A percentile compares a stretch with the other conserved stretches of the same genome.
phyloP scores from a whole-genome alignment of 2,113 vertebrate species.

The Haemorhous mexicanus region DNA sequence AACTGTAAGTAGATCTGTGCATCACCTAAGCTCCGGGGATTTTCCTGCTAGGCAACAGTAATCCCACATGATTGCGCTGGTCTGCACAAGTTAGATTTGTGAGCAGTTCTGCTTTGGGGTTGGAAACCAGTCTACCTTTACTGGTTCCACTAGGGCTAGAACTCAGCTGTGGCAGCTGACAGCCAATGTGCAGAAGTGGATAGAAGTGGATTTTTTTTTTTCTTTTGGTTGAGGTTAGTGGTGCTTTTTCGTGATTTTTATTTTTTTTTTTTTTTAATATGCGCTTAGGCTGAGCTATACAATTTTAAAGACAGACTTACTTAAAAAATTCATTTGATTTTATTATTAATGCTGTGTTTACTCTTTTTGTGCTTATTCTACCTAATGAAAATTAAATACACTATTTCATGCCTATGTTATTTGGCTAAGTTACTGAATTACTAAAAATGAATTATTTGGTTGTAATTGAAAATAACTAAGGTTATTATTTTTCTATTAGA shows the following conservation, averaged over 20 bases:
- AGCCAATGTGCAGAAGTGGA: neutral
- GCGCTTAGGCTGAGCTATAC: neutral
- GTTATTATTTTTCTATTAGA: neutral
- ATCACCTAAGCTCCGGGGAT: neutral
- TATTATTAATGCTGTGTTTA: neutral
- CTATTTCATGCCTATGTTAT: neutral
- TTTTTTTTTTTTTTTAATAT: accelerated
- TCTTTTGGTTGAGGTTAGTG: neutral
- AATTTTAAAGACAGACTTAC: neutral
- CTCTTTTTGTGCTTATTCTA: neutral
- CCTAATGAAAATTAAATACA: neutral
- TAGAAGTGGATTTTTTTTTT: neutral
- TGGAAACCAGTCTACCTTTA: neutral
- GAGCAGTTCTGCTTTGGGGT: neutral
- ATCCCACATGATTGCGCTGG: neutral
- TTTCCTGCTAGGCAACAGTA: constrained; percentile 12
- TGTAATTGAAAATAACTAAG: neutral
- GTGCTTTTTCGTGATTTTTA: accelerated
- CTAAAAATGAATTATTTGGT: neutral
- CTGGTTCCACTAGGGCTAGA: neutral
- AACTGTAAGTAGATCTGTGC: neutral
- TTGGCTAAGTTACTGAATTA: neutral
- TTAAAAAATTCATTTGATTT: accelerated
- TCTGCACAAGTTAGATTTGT: neutral
- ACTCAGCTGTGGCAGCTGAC: neutral